Percentiles rank a stretch among this genome's conserved stretches.
These are phyloP conservation scores for Laticauda laticaudata DNA, from an alignment of 2,113 vertebrate genomes.

Conservation along the genomic window DNA sequence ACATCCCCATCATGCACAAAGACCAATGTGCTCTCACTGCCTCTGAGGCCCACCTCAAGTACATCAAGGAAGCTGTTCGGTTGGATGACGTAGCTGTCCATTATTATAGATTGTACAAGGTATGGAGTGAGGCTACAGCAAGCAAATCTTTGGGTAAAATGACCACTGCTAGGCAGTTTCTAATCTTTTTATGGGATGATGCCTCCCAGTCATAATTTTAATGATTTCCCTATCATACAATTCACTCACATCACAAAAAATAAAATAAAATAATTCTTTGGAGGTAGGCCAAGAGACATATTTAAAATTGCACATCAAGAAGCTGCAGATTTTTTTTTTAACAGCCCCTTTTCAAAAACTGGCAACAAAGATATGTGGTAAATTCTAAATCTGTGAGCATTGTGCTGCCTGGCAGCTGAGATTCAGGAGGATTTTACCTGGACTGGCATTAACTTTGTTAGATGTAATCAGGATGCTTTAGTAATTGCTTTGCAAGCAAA, in stretches of 20 bases:
- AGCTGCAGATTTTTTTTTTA: neutral
- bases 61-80: constrained; percentile 93
- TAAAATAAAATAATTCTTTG: neutral
- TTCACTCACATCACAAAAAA: neutral
- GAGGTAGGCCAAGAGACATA: neutral
- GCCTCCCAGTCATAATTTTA: neutral
- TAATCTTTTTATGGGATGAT: neutral
- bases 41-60: constrained; percentile 93
- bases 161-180: neutral
- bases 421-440: neutral
- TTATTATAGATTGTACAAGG: constrained; percentile 96
- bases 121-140: constrained; percentile 44
- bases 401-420: neutral
- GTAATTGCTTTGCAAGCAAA: neutral
- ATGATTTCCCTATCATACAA: neutral
- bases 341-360: neutral
- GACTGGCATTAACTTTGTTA: neutral
- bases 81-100: constrained; percentile 96
- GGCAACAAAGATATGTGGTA: neutral
- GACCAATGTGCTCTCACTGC: constrained; percentile 96
- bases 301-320: neutral
- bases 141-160: neutral
- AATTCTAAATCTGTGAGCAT: neutral
- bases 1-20: constrained; percentile 98
- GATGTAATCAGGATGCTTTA: neutral